These are phyloP conservation scores for Lacerta bilineata DNA, from an alignment of 2,797 vertebrate species.

Conservation along the genomic window DNA sequence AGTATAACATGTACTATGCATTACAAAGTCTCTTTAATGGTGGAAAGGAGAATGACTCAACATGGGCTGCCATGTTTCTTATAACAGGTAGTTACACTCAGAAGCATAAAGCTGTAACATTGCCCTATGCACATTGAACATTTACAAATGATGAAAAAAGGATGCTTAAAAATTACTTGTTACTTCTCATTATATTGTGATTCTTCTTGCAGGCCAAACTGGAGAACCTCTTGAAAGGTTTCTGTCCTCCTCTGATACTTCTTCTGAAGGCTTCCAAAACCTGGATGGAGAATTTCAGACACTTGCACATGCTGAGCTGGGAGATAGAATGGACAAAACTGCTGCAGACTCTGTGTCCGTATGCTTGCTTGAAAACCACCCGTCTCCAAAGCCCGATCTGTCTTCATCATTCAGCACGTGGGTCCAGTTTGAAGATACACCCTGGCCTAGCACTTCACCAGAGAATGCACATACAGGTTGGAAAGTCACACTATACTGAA, in stretches of 20 bases:
- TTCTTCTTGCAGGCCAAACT: background rate
- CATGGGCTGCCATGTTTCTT: background rate
- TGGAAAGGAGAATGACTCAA: background rate
- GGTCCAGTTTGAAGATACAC: constrained; percentile 83
- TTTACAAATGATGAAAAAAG: background rate
- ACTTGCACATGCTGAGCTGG: constrained; percentile 60
- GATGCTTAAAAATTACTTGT: background rate
- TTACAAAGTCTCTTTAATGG: background rate
- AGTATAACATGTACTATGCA: background rate
- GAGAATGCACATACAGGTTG: constrained; percentile 70
- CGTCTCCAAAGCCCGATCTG: constrained; percentile 60
- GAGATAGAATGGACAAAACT: constrained; percentile 65
- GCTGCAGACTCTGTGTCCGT: constrained; percentile 62
- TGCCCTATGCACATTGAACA: background rate
- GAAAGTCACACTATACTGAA: constrained; percentile 18
- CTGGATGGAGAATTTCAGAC: constrained; percentile 70
- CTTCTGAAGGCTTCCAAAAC: constrained; percentile 72
- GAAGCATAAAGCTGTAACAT: background rate
- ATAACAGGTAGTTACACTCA: background rate
- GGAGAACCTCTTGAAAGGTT: constrained; percentile 62
- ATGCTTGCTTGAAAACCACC: constrained; percentile 62
- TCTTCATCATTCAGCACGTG: constrained; percentile 77
- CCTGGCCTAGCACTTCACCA: constrained; percentile 69
- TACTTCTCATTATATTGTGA: background rate
- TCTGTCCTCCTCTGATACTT: constrained; percentile 76